Evolutionary conservation across 2,888 invertebrate species (phyloP).

Genomic region (Eledone cirrhosa): DNA sequence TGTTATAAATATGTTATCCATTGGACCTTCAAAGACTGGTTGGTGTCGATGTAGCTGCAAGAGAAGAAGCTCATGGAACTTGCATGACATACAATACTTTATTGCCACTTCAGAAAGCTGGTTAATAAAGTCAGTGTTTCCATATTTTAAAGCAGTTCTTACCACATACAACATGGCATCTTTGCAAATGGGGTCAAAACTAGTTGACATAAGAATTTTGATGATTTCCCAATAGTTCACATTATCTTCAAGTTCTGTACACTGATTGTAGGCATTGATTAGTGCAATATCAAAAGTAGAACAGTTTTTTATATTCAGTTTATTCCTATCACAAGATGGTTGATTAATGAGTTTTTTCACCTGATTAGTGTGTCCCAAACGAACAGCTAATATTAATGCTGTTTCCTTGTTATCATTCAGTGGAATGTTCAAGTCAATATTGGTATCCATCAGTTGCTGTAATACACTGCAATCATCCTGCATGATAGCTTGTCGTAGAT

Average conservation of each 20-base stretch:
- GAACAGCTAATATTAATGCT: constrained; percentile 51
- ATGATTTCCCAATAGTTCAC: constrained; percentile 53
- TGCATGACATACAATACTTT: constrained; percentile 42
- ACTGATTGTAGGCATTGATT: constrained; percentile 53
- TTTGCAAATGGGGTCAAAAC: constrained; percentile 50
- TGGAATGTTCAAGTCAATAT: constrained; percentile 46
- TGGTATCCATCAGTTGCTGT: constrained; percentile 36
- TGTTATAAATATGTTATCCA: constrained; percentile 48
- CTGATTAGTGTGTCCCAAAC: constrained; percentile 46
- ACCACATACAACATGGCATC: constrained; percentile 58
- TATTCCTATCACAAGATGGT: constrained; percentile 43
- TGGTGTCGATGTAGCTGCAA: constrained; percentile 53
- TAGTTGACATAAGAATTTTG: constrained; percentile 46
- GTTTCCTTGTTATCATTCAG: constrained; percentile 53
- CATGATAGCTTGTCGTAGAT: constrained; percentile 4
- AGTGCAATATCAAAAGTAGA: constrained; percentile 54
- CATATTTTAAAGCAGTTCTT: constrained; percentile 51
- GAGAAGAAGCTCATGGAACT: constrained; percentile 48
- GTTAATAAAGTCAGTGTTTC: constrained; percentile 48
- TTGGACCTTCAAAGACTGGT: constrained; percentile 48
- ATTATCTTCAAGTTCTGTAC: constrained; percentile 48
- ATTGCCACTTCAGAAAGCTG: constrained; percentile 45
- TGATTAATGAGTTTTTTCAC: constrained; percentile 46
- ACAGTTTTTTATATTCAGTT: constrained; percentile 49
- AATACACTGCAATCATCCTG: constrained; percentile 34